Conservation (phyloP, 2,888 invertebrate genomes). For the Sipha maydis region DNA sequence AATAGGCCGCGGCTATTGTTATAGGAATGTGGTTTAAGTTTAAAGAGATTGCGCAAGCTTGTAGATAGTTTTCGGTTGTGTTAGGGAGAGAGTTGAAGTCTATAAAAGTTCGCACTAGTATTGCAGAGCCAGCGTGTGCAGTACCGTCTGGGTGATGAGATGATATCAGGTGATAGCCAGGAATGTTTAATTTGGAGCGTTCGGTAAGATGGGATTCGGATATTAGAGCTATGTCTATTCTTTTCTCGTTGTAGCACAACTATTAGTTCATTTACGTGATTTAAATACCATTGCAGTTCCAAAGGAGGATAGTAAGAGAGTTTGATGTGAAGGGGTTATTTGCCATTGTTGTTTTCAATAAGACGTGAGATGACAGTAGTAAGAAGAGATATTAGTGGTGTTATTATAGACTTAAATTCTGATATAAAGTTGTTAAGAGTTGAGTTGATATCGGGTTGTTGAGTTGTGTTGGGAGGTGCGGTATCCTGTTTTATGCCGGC, state of each 20-base stretch:
- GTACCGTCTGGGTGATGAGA: too few relatives aligned
- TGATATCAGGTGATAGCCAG: too few relatives aligned
- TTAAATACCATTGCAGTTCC: too few relatives aligned
- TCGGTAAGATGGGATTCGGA: too few relatives aligned
- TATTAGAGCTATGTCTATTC: too few relatives aligned
- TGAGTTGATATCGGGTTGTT: background rate
- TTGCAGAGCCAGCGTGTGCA: background rate
- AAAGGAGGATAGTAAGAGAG: too few relatives aligned
- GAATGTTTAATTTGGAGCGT: too few relatives aligned
- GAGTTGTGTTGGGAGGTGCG: background rate
- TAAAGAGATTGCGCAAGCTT: constrained; percentile 18
- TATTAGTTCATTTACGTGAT: too few relatives aligned
- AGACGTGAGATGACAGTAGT: background rate
- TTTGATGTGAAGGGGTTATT: too few relatives aligned
- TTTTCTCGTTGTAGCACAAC: too few relatives aligned
- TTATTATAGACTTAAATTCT: background rate
- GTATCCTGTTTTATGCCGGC: background rate
- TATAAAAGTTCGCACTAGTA: background rate
- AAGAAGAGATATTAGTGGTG: background rate
- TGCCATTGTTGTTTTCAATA: too few relatives aligned
- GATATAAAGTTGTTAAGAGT: background rate
- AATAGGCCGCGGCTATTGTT: constrained; percentile 17
- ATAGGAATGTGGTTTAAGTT: constrained; percentile 9
- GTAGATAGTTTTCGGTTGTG: background rate
- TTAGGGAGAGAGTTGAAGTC: background rate